phyloP scores from a whole-genome alignment of 2,888 invertebrate genomes.

The Dioctria linearis region DNA sequence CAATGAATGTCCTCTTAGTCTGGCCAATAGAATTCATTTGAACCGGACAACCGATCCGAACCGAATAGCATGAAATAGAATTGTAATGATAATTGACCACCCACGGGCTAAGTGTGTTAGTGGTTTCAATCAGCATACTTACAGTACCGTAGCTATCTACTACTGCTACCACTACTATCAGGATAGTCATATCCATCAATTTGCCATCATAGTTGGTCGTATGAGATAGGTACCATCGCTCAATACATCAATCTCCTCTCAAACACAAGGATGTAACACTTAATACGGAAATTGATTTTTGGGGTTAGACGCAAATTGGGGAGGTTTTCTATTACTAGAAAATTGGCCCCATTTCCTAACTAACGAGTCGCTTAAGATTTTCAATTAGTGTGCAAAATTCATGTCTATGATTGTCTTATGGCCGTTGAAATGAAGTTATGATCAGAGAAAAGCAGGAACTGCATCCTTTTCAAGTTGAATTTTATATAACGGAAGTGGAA shows the following conservation, averaged over 20 bases:
- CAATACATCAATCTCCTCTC: not conserved
- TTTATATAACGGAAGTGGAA: too few species aligned
- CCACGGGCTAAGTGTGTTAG: not conserved
- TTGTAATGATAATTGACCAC: slow-evolving; percentile 11
- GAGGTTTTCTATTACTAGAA: slow-evolving; percentile 37
- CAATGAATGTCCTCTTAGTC: not conserved
- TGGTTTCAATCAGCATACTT: slow-evolving; percentile 17
- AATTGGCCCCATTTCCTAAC: slow-evolving; percentile 24
- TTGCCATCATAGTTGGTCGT: not conserved
- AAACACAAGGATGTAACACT: slow-evolving; percentile 17
- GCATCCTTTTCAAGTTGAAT: too few species aligned
- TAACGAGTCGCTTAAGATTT: slow-evolving; percentile 28
- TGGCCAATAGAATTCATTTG: not conserved
- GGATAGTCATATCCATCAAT: not conserved
- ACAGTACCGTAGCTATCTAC: too few species aligned
- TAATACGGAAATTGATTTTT: slow-evolving; percentile 53
- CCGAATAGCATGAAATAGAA: not conserved
- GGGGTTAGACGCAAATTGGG: slow-evolving; percentile 45
- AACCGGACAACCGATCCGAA: too few species aligned
- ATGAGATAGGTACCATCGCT: not conserved
- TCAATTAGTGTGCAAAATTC: slow-evolving; percentile 17
- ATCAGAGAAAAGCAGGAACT: too few species aligned
- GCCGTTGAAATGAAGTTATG: too few species aligned
- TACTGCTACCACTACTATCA: not conserved
- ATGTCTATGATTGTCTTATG: not conserved